Percentiles rank a stretch among this genome's conserved stretches.
Conservation (phyloP, 2,888 invertebrate species). For the Dicyrtoma fusca region DNA sequence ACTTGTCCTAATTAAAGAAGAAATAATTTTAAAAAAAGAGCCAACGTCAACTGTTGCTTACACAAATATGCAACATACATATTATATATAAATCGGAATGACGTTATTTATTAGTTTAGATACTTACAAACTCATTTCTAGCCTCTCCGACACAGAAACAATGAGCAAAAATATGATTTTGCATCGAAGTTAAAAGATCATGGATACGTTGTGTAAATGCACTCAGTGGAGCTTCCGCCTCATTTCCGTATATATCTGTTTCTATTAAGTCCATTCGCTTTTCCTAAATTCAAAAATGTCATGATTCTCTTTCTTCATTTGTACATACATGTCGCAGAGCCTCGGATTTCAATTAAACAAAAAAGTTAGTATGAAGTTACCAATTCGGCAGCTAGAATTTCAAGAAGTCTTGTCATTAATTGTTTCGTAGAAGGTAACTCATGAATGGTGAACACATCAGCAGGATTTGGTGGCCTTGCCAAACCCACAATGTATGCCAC, state of each 20-base stretch:
- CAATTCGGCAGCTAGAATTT: constrained; percentile 47
- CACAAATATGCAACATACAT: too few relatives aligned
- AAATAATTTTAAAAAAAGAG: too few relatives aligned
- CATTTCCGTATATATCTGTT: background rate
- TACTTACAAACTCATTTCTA: constrained; percentile 27
- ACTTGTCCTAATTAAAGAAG: constrained; percentile 18
- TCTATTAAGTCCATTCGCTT: constrained; percentile 16
- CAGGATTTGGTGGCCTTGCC: constrained; percentile 55
- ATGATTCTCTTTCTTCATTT: background rate
- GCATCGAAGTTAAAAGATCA: constrained; percentile 65
- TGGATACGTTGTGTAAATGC: constrained; percentile 28
- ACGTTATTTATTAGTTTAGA: too few relatives aligned
- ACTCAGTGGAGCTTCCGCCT: constrained; percentile 20
- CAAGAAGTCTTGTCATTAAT: constrained; percentile 48
- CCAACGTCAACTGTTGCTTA: too few relatives aligned
- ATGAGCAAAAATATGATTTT: constrained; percentile 66
- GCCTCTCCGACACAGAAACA: constrained; percentile 57
- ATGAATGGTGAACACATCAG: constrained; percentile 42
- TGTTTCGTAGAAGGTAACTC: constrained; percentile 49
- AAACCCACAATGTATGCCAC: constrained; percentile 66
- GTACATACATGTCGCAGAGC: background rate
- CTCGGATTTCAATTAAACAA: background rate
- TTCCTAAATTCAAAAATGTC: background rate
- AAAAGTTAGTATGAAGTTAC: constrained; percentile 13
- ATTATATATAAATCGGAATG: too few relatives aligned